These are phyloP conservation scores for Eristalis intricaria DNA, from an alignment of 2,888 invertebrate species.

Conservation along the genomic window DNA sequence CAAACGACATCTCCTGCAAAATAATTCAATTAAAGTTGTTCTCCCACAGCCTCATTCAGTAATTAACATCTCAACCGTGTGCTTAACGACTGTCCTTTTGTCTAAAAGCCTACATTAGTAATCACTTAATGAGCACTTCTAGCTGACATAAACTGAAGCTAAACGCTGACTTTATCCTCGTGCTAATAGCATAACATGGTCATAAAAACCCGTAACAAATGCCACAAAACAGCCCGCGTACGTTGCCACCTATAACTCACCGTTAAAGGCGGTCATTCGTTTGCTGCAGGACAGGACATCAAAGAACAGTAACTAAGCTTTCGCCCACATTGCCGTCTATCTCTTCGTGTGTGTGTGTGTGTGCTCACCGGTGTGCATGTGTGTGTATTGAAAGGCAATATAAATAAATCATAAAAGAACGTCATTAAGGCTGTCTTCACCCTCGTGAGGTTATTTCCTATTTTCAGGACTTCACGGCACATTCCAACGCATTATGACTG, in stretches of 20 bases:
- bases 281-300: constrained; percentile 5
- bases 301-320: neutral
- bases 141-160: constrained; percentile 3
- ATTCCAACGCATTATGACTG: constrained; percentile 58
- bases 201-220: neutral
- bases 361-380: no score
- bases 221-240: neutral
- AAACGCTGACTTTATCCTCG: constrained; percentile 12
- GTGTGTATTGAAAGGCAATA: constrained; percentile 24
- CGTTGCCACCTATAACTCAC: constrained; percentile 7
- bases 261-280: constrained; percentile 12
- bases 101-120: neutral
- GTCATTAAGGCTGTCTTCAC: constrained; percentile 64
- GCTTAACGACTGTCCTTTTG: neutral
- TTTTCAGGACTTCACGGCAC: constrained; percentile 14
- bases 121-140: neutral
- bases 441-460: constrained; percentile 65
- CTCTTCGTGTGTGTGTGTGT: neutral
- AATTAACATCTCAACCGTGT: neutral
- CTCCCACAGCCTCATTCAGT: neutral
- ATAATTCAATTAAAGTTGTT: neutral
- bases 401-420: constrained; percentile 69
- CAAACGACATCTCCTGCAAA: neutral
- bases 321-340: neutral
- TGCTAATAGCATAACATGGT: constrained; percentile 3